phyloP scores from a whole-genome alignment of 2,797 vertebrate species.

The Sebastes kiyomatsui region DNA sequence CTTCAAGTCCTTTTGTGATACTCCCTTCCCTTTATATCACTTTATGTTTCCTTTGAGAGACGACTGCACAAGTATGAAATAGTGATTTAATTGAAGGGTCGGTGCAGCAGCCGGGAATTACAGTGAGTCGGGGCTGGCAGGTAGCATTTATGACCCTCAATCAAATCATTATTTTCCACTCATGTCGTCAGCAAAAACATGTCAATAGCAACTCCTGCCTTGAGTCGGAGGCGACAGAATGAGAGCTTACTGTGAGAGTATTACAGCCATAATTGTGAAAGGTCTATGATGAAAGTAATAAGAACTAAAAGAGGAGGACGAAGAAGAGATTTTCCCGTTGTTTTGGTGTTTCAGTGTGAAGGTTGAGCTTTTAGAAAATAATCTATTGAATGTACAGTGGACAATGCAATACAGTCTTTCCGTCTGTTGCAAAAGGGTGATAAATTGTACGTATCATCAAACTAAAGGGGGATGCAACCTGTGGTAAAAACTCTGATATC shows the following conservation, averaged over 20 bases:
- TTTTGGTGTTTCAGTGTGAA: not conserved
- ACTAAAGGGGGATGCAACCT: too few relatives aligned
- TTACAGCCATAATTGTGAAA: too few relatives aligned
- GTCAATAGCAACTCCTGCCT: not conserved
- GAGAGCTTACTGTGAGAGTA: not conserved
- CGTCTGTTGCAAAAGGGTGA: too few relatives aligned
- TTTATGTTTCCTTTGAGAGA: not conserved
- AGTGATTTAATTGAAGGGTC: constrained; percentile 17
- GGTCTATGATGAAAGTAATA: not conserved
- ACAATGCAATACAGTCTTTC: too few relatives aligned
- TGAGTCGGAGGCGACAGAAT: not conserved
- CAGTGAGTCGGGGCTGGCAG: not conserved
- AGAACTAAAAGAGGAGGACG: not conserved
- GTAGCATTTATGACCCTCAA: constrained; percentile 12
- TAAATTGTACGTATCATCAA: too few relatives aligned
- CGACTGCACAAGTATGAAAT: not conserved
- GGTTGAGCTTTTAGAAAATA: not conserved
- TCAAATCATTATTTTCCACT: constrained; percentile 19
- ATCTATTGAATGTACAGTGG: not conserved
- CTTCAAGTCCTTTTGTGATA: not conserved
- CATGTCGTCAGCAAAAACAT: not conserved
- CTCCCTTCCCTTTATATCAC: not conserved
- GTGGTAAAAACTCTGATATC: too few relatives aligned
- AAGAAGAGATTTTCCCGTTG: not conserved
- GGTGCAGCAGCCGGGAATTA: not conserved